Evolutionary conservation across 2,888 invertebrate species (phyloP).

Genomic region (Eupithecia insigniata): DNA sequence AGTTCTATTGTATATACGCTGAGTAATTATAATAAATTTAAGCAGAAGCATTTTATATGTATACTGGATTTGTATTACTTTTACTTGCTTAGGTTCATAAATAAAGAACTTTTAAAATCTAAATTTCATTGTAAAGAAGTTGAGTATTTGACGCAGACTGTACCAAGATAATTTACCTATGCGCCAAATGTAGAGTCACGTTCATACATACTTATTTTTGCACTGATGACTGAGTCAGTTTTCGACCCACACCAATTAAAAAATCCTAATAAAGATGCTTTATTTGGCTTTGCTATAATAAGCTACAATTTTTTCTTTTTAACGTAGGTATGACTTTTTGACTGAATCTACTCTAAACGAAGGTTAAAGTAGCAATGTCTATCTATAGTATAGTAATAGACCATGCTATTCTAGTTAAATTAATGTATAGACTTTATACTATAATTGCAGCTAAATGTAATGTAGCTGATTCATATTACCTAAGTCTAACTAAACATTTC

Average conservation of each 20-base stretch:
- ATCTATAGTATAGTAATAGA: no score
- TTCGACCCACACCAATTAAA: slow-evolving; percentile 36
- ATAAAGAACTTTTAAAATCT: no score
- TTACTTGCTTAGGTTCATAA: no score
- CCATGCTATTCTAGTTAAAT: no score
- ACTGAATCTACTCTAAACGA: not conserved
- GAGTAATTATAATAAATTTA: no score
- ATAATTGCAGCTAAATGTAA: no score
- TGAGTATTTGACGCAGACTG: not conserved
- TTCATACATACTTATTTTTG: not conserved
- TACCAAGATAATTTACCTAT: not conserved
- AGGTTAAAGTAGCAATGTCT: not conserved
- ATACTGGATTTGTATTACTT: no score
- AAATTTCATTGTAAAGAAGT: not conserved
- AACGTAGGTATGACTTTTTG: slow-evolving; percentile 25
- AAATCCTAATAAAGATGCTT: slow-evolving; percentile 8
- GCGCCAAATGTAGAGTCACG: slow-evolving; percentile 1
- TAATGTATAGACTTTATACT: no score
- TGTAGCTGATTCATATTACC: no score
- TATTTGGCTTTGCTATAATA: slow-evolving; percentile 36
- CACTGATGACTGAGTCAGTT: slow-evolving; percentile 29
- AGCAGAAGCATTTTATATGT: no score
- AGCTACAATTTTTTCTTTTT: slow-evolving; percentile 37
- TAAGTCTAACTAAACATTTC: no score
- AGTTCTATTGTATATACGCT: no score